A percentile compares a stretch with the other conserved stretches of the same genome.
Evolutionary conservation across 2,113 vertebrate genomes (phyloP).

Genomic region (Phrynocephalus versicolor): DNA sequence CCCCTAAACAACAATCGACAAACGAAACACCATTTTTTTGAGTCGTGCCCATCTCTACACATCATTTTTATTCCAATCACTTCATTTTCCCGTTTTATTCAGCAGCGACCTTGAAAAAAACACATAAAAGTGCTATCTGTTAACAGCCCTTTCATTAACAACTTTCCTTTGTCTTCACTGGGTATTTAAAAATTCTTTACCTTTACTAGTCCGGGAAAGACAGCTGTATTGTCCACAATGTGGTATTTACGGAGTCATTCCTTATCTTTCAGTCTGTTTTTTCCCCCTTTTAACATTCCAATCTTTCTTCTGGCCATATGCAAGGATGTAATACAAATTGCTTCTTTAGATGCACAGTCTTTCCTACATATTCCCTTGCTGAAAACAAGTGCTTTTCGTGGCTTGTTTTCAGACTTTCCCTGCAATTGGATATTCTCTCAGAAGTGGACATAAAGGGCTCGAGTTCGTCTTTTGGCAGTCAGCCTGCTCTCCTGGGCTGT

Average conservation of each 20-base stretch:
- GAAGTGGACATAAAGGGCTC: constrained; percentile 29
- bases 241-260: constrained; percentile 60
- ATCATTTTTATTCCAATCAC: background rate
- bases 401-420: constrained; percentile 21
- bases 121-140: constrained; percentile 37
- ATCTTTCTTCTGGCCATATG: constrained; percentile 27
- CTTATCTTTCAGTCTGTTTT: background rate
- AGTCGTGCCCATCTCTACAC: too few species aligned
- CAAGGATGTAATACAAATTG: constrained; percentile 33
- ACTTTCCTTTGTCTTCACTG: constrained; percentile 57
- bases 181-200: constrained; percentile 60
- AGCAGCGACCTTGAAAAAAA: constrained; percentile 6
- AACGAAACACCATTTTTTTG: too few species aligned
- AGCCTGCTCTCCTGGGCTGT: constrained; percentile 2
- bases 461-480: background rate
- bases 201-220: constrained; percentile 60
- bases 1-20: too few species aligned
- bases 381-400: constrained; percentile 43
- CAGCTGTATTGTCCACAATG: constrained; percentile 49
- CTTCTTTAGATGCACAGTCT: constrained; percentile 1
- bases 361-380: constrained; percentile 23
- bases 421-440: constrained; percentile 22
- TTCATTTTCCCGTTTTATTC: background rate
- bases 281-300: constrained; percentile 44
- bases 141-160: constrained; percentile 57